Base-by-base conservation (phyloP, 2,113 vertebrate species). In the Psilopsiagon aurifrons region DNA sequence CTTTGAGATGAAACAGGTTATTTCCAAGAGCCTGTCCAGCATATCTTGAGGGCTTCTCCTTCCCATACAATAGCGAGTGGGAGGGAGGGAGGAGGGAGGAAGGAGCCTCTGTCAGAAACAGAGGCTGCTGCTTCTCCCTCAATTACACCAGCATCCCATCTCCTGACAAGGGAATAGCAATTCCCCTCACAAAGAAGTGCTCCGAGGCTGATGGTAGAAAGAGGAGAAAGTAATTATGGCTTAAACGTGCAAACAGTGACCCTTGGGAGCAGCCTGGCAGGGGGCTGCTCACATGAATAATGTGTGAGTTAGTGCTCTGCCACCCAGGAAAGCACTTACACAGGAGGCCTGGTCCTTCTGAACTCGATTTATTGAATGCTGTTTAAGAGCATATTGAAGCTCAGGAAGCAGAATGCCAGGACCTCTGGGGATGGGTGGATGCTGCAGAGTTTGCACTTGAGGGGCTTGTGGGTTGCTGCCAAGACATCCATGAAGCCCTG, bases 11-110 rank as follows among this genome's bases (percentile, higher is more conserved):
- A 93, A 86, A 94, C 93, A 95, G 95, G 92, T 94, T 95, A 93
- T 96, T 97, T 97, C 96, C 94, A 97, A 94, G 93, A 94, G 91
- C 91, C 95, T 95, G 96, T 90, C 97, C 95, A 92, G 96, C 63
- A 39, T 94, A 91, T 92, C 93, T 97, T 84, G 95, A 92, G 93
- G 96, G 96, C 92, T 96, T 89, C 88, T 97, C 86, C 74, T 92
- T 75, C 83, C 93, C 62, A 9, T 79, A 86, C 88, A 94, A 90
- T 57, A 89, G 83, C 1, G 60, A 85, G 87, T 67, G 84, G 76
- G 91, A 69, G 88, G 91, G 77, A 83, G 75, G 59, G 18, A 55
- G 54, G 68, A 59, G 31, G 39, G 43, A 74, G 54, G 37, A 66
- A 59, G 46, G 71, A 74, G 59, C 70, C 76, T 68, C 4, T 29